These are phyloP conservation scores for Zoanthus sociatus DNA, from an alignment of 92 coral and sea anemone genomes.

Conservation along the genomic window DNA sequence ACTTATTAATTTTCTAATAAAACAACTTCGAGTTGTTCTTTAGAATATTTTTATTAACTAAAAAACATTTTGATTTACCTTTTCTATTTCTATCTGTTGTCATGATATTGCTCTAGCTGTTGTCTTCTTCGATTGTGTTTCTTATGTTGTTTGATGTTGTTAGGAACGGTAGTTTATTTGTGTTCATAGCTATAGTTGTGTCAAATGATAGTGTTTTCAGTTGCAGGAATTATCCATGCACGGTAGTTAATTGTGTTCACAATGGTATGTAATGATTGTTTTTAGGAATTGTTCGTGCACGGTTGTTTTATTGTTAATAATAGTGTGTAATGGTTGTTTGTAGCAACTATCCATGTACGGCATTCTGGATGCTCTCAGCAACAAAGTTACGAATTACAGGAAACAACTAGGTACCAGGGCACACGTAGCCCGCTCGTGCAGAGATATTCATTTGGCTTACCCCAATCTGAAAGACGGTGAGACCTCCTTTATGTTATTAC, in stretches of 20 bases:
- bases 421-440: constrained; percentile 82
- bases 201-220: no score
- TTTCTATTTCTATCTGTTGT: no score
- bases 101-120: no score
- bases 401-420: constrained; percentile 71
- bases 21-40: no score
- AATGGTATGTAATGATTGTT: neutral
- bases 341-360: neutral
- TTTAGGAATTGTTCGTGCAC: neutral
- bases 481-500: neutral
- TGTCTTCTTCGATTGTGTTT: no score
- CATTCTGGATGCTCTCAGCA: constrained; percentile 45
- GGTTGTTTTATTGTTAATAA: neutral
- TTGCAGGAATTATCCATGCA: neutral
- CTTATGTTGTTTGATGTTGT: no score
- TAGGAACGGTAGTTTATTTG: neutral
- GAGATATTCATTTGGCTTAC: constrained; percentile 73
- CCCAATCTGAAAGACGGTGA: constrained; percentile 77
- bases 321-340: neutral
- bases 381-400: constrained; percentile 61
- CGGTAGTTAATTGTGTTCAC: neutral
- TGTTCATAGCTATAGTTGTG: neutral
- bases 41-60: no score
- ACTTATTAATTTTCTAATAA: no score
- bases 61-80: no score